A percentile compares a stretch with the other conserved stretches of the same genome.
phyloP scores from a whole-genome alignment of 2,797 vertebrate genomes.

The Oreochromis grahami region DNA sequence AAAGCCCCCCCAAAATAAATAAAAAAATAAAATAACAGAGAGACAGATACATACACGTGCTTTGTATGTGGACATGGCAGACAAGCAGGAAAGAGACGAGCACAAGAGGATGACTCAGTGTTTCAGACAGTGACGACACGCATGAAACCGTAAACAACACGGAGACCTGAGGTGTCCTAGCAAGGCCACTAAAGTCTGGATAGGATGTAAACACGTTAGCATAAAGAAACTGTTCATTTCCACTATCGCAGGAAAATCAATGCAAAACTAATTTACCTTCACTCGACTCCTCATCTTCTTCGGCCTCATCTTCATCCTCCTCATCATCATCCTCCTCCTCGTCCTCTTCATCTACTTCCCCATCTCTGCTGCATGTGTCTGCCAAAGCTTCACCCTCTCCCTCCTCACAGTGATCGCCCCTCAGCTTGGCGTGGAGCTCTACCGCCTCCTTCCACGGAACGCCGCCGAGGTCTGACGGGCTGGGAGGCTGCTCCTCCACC shows the following conservation, averaged over 20 bases:
- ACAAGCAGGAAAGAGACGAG: conserved; percentile 4
- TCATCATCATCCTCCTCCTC: conserved; percentile 69
- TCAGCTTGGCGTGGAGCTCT: conserved; percentile 88
- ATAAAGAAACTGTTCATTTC: accelerated
- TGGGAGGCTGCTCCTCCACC: conserved; percentile 60
- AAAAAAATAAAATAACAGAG: background rate
- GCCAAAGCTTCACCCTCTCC: conserved; percentile 30
- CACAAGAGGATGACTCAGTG: conserved; percentile 22
- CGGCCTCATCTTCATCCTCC: conserved; percentile 79
- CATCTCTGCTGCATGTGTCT: conserved; percentile 59
- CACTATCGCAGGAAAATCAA: background rate
- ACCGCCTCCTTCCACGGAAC: conserved; percentile 95
- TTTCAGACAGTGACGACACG: conserved; percentile 21
- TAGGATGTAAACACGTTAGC: background rate
- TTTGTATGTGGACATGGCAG: background rate
- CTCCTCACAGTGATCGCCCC: conserved; percentile 72
- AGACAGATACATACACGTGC: background rate
- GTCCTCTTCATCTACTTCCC: conserved; percentile 67
- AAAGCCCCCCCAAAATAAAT: conserved; percentile 61
- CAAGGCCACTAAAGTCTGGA: background rate
- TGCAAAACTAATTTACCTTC: conserved; percentile 79
- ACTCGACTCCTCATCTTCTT: conserved; percentile 84
- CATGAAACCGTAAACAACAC: background rate
- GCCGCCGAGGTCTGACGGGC: conserved; percentile 87
- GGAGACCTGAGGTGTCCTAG: background rate